phyloP scores from a whole-genome alignment of 1,140 invertebrate species.

The Drosophila neocordata region DNA sequence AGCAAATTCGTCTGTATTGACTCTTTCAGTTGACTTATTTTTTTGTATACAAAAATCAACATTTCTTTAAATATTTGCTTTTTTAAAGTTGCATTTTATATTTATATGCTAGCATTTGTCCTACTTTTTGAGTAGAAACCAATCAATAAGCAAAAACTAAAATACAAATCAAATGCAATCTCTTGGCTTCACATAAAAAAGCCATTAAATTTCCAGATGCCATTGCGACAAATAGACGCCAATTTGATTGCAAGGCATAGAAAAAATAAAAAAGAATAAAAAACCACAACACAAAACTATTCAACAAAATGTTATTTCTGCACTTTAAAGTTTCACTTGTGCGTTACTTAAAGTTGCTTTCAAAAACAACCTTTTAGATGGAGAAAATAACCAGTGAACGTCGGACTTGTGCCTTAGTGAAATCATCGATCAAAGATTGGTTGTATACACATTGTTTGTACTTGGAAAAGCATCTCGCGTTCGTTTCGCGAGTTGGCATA shows the following conservation, averaged over 20 bases:
- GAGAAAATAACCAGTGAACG: neutral
- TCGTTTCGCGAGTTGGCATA: conserved; percentile 35
- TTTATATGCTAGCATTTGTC: too few species aligned
- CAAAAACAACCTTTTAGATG: neutral
- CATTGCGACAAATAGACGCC: conserved; percentile 37
- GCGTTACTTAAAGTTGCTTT: neutral
- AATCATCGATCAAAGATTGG: conserved; percentile 6
- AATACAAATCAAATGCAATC: conserved; percentile 22
- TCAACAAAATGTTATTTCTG: neutral
- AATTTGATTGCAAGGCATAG: conserved; percentile 42
- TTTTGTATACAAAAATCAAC: too few species aligned
- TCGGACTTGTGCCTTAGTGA: neutral
- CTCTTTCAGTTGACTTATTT: too few species aligned
- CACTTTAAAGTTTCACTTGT: neutral
- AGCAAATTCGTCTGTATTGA: too few species aligned
- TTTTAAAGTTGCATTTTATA: too few species aligned
- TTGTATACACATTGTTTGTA: conserved; percentile 12
- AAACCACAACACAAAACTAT: neutral
- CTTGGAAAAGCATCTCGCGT: conserved; percentile 32
- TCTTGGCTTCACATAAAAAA: neutral
- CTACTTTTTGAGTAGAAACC: neutral
- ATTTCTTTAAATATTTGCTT: too few species aligned
- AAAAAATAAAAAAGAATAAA: too few species aligned
- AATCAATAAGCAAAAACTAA: too few species aligned
- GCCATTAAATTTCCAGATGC: conserved; percentile 12